Evolutionary conservation across 2,888 invertebrate genomes (phyloP).

Genomic region (Dioctria linearis): DNA sequence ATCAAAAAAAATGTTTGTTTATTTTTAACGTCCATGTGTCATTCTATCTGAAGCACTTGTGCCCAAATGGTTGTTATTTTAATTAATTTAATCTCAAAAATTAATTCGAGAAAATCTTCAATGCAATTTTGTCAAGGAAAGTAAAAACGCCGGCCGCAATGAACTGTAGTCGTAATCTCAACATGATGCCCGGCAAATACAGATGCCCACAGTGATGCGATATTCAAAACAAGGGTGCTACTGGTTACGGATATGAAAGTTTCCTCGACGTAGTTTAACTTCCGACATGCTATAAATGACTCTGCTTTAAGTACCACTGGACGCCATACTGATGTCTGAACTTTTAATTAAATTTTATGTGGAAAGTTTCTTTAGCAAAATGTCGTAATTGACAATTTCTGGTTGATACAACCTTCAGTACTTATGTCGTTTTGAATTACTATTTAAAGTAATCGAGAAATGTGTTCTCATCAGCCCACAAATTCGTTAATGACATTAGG

Average conservation of each 20-base stretch:
- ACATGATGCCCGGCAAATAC: constrained; percentile 34
- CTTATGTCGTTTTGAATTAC: constrained; percentile 36
- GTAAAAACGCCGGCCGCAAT: constrained; percentile 30
- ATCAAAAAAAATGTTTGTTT: too few species aligned
- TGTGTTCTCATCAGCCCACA: constrained; percentile 3
- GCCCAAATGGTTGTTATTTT: constrained; percentile 38
- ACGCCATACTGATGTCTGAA: constrained; percentile 41
- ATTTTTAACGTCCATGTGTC: too few species aligned
- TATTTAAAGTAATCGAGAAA: constrained; percentile 44
- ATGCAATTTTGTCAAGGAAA: constrained; percentile 19
- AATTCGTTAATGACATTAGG: not conserved
- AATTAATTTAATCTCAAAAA: constrained; percentile 41
- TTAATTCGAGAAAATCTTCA: constrained; percentile 39
- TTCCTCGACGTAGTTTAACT: constrained; percentile 25
- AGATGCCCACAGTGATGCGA: constrained; percentile 6
- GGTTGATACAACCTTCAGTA: constrained; percentile 19
- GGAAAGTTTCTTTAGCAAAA: constrained; percentile 42
- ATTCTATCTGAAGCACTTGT: constrained; percentile 9
- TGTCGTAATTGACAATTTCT: constrained; percentile 47
- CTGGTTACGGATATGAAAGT: constrained; percentile 36
- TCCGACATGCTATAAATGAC: constrained; percentile 46
- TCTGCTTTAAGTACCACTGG: constrained; percentile 36
- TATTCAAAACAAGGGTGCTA: constrained; percentile 49
- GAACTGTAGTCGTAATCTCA: constrained; percentile 50
- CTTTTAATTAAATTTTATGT: constrained; percentile 52